Evolutionary conservation across 1,140 invertebrate genomes (phyloP), one percentile per base, ranked within the genome.

Genomic region (Psilanteris sp.): DNA sequence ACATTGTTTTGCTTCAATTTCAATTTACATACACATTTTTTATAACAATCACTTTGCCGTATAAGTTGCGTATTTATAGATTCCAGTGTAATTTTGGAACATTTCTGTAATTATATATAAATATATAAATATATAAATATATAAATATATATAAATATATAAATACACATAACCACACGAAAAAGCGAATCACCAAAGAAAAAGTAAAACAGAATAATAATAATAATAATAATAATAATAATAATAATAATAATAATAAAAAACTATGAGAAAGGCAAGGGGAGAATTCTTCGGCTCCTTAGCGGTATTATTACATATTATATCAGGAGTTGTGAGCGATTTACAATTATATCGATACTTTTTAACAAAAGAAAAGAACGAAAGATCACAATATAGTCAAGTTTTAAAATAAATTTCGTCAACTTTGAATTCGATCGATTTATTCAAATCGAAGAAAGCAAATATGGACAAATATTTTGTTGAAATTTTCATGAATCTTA

Each of bases 101-200:
- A 64, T 67, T 54, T 29, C 73, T 74, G 73, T 76, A 77, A 34
- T 70, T 43, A 67, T 66, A 76, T 78, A 78, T 80, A 78, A 66
- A 80, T 80, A 70, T 73, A 71, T 70, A 78, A 68, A 79, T 75
- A 75, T 71, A 74, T 66, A 70, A 10, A 67, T 73, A n/a, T n/a
- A n/a, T 20, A 20, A 20, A 73, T 70, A 62, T 43, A 71, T 71
- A 77, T 67, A 78, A 34, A 77, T 75, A 70, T 73, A 71, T 67
- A 76, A 52, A 79, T 61, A 78, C 54, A 75, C 55, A 72, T 22
- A 74, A 32, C 57, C 44, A 70, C 36, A 70, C 44, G 52, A 37
- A 43, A 66, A 61, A 52, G 64, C 57, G 67, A 73, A 64, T 55
- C 48, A 67, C 61, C 27, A 61, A 70, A 13, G 27, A 32, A 62